Conservation (phyloP, 2,113 vertebrate genomes). For the Jaculus jaculus region DNA sequence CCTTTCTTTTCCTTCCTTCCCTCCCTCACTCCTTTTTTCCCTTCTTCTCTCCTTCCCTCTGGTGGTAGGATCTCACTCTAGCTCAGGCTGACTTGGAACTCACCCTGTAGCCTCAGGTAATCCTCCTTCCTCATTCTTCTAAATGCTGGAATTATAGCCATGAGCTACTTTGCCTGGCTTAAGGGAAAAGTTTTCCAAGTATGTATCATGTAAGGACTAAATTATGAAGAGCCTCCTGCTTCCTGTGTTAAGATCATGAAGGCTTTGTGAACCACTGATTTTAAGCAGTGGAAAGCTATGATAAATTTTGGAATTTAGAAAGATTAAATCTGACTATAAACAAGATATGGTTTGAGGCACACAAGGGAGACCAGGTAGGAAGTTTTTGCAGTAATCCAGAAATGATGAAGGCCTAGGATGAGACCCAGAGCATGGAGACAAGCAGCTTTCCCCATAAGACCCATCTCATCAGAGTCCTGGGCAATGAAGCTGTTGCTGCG, state of each 20-base stretch:
- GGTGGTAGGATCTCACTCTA: too few relatives aligned
- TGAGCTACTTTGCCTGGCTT: neutral
- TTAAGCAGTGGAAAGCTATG: neutral
- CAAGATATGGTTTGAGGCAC: neutral
- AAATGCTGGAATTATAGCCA: too few relatives aligned
- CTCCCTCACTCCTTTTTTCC: neutral
- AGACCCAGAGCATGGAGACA: neutral
- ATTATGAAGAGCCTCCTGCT: neutral
- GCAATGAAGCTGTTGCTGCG: constrained; percentile 43
- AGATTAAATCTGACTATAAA: neutral
- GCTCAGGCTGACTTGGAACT: too few relatives aligned
- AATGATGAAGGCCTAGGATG: constrained; percentile 29
- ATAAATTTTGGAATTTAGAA: constrained; percentile 48
- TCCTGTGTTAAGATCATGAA: neutral
- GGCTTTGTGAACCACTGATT: neutral
- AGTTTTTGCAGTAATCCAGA: constrained; percentile 50
- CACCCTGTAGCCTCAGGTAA: too few relatives aligned
- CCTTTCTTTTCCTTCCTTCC: too few relatives aligned
- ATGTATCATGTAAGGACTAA: neutral
- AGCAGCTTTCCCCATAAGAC: constrained; percentile 38
- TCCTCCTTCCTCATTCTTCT: too few relatives aligned
- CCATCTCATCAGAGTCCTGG: constrained; percentile 6
- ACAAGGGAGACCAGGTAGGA: neutral
- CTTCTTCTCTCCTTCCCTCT: neutral
- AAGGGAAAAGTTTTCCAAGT: neutral